phyloP scores from a whole-genome alignment of 2,113 vertebrate species.

The Hippocampus mohnikei region DNA sequence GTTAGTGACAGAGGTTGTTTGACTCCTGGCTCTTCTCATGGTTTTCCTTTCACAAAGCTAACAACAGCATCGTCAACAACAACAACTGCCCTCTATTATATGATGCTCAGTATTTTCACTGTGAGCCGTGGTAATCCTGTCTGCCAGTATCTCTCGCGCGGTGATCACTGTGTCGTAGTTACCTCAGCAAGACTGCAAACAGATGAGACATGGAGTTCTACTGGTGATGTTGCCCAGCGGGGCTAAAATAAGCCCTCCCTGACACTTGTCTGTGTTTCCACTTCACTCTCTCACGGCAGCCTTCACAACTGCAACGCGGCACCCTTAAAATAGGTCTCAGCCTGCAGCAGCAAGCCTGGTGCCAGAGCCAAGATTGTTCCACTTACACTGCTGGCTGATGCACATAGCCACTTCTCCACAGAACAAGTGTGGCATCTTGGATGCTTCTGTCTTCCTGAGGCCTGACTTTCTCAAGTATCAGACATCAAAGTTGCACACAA shows the following conservation, averaged over 20 bases:
- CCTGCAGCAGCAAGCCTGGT: constrained; percentile 51
- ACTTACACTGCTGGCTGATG: constrained; percentile 57
- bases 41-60: constrained; percentile 51
- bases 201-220: constrained; percentile 59
- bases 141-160: constrained; percentile 40
- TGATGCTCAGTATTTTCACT: constrained; percentile 38
- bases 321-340: constrained; percentile 69
- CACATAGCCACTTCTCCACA: constrained; percentile 51
- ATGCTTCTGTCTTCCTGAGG: constrained; percentile 6
- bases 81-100: constrained; percentile 11
- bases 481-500: background rate
- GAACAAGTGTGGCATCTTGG: constrained; percentile 28
- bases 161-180: constrained; percentile 57
- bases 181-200: constrained; percentile 42
- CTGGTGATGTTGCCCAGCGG: constrained; percentile 59
- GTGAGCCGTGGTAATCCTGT: constrained; percentile 38
- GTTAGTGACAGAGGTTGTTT: constrained; percentile 46
- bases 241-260: constrained; percentile 71
- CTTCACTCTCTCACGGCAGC: constrained; percentile 64
- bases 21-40: constrained; percentile 48
- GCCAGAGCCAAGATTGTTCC: constrained; percentile 54
- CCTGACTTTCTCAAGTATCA: constrained; percentile 2
- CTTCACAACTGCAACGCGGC: constrained; percentile 56
- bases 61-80: constrained; percentile 29
- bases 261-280: constrained; percentile 78